Evolutionary conservation across 2,797 vertebrate genomes (phyloP).

Genomic region (Hyperoplus immaculatus): DNA sequence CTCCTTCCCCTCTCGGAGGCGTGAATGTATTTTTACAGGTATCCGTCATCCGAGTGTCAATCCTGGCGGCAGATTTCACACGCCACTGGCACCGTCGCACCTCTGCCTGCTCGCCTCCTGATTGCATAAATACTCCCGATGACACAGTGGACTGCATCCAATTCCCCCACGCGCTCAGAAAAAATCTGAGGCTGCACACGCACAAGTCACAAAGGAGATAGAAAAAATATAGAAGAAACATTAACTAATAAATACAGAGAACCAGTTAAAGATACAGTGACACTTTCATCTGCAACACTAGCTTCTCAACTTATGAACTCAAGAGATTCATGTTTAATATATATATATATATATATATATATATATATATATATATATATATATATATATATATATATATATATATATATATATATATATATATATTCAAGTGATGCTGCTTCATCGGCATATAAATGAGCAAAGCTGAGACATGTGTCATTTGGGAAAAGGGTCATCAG

Average conservation of each 20-base stretch:
- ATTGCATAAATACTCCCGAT: constrained; percentile 79
- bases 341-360: not conserved
- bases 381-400: not conserved
- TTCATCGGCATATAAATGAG: constrained; percentile 46
- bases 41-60: constrained; percentile 88
- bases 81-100: constrained; percentile 83
- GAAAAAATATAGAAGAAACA: constrained; percentile 23
- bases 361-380: not conserved
- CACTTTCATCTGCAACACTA: constrained; percentile 43
- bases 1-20: constrained; percentile 79
- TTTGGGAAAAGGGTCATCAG: constrained; percentile 63
- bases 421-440: constrained; percentile 17
- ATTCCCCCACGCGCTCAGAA: constrained; percentile 72
- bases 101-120: constrained; percentile 71
- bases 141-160: constrained; percentile 82
- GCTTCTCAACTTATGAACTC: constrained; percentile 37
- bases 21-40: constrained; percentile 87
- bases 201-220: constrained; percentile 53
- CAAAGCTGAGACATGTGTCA: constrained; percentile 49
- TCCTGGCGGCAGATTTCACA: constrained; percentile 87
- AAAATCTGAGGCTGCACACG: constrained; percentile 66
- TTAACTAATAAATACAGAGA: constrained; percentile 60
- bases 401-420: not conserved
- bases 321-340: constrained; percentile 4
- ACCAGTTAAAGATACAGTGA: constrained; percentile 36